Percentiles rank a stretch among this genome's conserved stretches.
These are phyloP conservation scores for Xyliphius kryptos DNA, from an alignment of 2,113 vertebrate species.

Conservation along the genomic window DNA sequence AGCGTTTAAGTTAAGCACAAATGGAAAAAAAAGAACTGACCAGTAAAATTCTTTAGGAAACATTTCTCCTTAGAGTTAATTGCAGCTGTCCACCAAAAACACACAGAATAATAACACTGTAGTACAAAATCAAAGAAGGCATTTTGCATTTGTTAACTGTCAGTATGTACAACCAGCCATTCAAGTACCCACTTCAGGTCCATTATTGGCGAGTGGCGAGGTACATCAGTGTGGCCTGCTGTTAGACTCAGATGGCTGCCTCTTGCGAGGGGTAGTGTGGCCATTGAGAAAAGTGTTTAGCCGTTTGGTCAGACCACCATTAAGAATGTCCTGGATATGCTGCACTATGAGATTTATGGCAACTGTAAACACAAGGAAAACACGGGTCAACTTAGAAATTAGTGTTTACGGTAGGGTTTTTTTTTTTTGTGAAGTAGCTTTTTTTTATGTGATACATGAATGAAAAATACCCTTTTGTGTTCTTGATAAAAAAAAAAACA, in stretches of 20 bases:
- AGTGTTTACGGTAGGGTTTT: no score
- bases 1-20: slow-evolving; percentile 1
- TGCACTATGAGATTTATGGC: slow-evolving; percentile 95
- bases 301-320: slow-evolving; percentile 79
- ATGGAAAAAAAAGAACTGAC: slow-evolving; percentile 26
- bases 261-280: slow-evolving; percentile 65
- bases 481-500: no score
- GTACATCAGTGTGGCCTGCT: slow-evolving; percentile 80
- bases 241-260: slow-evolving; percentile 79
- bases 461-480: no score
- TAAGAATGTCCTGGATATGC: slow-evolving; percentile 95
- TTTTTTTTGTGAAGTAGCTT: no score
- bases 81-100: slow-evolving; percentile 22
- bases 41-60: slow-evolving; percentile 13
- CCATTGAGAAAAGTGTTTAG: slow-evolving; percentile 75
- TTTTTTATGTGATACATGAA: no score
- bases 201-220: slow-evolving; percentile 4
- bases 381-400: background rate
- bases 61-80: slow-evolving; percentile 17
- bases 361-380: slow-evolving; percentile 61
- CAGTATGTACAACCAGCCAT: slow-evolving; percentile 34
- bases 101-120: slow-evolving; percentile 2
- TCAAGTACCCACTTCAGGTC: slow-evolving; percentile 2
- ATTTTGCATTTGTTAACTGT: slow-evolving; percentile 40
- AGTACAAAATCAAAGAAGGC: slow-evolving; percentile 37